Percentiles rank a stretch among this genome's conserved stretches.
Conservation (phyloP, 2,888 invertebrate genomes). For the Aporophyla nigra region DNA sequence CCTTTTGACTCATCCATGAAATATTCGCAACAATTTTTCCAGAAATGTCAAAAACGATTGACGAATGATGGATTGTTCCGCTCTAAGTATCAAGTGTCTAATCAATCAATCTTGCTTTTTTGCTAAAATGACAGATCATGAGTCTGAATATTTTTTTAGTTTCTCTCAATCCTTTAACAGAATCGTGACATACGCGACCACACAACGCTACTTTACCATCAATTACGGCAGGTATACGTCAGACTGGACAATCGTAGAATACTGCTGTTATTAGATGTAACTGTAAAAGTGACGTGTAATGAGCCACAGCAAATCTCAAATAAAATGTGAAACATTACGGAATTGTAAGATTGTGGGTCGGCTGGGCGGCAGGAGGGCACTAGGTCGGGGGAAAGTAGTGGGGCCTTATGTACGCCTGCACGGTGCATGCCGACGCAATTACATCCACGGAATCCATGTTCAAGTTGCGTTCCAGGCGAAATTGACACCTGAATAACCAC, state of each 20-base stretch:
- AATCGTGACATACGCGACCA: constrained; percentile 51
- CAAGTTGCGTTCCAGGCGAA: constrained; percentile 49
- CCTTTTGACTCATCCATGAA: constrained; percentile 48
- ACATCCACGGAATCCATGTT: constrained; percentile 72
- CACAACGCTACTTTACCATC: constrained; percentile 63
- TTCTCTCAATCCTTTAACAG: constrained; percentile 17
- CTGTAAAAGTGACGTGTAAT: constrained; percentile 82
- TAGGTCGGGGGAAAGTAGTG: constrained; percentile 90
- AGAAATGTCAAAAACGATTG: constrained; percentile 49
- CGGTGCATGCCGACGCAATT: constrained; percentile 84
- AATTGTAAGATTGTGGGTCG: constrained; percentile 88
- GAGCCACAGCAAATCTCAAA: constrained; percentile 83
- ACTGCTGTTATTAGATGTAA: constrained; percentile 78
- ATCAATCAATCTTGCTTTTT: constrained; percentile 50
- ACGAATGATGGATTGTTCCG: constrained; percentile 40
- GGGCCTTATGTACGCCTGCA: constrained; percentile 80
- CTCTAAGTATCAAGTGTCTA: constrained; percentile 12
- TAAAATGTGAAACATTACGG: constrained; percentile 87
- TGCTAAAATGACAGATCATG: constrained; percentile 25
- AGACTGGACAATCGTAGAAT: constrained; percentile 73
- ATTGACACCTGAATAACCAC: constrained; percentile 52
- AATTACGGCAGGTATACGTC: constrained; percentile 66
- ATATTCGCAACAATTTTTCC: constrained; percentile 33
- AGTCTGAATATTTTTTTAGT: constrained; percentile 22
- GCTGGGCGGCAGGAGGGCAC: constrained; percentile 85